Evolutionary conservation across 2,113 vertebrate genomes (phyloP).

Genomic region (Sisor rabdophorus): DNA sequence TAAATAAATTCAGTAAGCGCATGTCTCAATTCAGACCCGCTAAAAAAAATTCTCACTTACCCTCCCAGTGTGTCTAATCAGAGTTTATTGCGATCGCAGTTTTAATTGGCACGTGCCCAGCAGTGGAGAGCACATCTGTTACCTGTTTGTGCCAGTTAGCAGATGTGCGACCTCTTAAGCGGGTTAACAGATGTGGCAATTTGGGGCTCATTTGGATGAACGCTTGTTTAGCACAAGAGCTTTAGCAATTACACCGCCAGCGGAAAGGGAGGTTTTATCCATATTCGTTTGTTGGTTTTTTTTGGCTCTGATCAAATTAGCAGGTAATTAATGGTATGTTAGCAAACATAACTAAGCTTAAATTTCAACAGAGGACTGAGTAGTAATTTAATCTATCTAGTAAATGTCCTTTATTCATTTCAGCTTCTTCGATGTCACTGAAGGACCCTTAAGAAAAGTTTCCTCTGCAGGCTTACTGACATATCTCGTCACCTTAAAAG

Average conservation of each 20-base stretch:
- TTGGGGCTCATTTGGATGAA: slow-evolving; percentile 81
- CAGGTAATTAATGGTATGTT: slow-evolving; percentile 26
- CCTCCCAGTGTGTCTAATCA: slow-evolving; percentile 54
- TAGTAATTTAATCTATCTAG: not conserved
- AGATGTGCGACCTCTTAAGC: slow-evolving; percentile 68
- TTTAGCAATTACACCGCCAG: slow-evolving; percentile 73
- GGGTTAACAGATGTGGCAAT: slow-evolving; percentile 86
- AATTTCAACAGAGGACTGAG: not conserved
- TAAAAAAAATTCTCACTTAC: slow-evolving; percentile 11
- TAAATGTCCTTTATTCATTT: too few species aligned
- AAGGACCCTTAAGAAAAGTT: not conserved
- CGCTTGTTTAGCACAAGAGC: slow-evolving; percentile 76
- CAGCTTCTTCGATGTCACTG: not conserved
- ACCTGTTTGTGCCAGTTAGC: slow-evolving; percentile 74
- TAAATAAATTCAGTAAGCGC: not conserved
- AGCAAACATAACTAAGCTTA: slow-evolving; percentile 43
- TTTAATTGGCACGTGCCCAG: slow-evolving; percentile 67
- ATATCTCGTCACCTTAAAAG: too few species aligned
- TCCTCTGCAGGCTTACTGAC: not conserved
- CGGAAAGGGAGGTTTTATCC: slow-evolving; percentile 64
- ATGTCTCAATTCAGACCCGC: slow-evolving; percentile 5
- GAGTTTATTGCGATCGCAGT: slow-evolving; percentile 53
- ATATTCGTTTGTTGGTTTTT: slow-evolving; percentile 49
- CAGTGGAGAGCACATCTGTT: slow-evolving; percentile 65
- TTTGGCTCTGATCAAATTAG: slow-evolving; percentile 51